These are phyloP conservation scores for Sycophila sp. DNA, from an alignment of 1,140 invertebrate species.

Conservation along the genomic window DNA sequence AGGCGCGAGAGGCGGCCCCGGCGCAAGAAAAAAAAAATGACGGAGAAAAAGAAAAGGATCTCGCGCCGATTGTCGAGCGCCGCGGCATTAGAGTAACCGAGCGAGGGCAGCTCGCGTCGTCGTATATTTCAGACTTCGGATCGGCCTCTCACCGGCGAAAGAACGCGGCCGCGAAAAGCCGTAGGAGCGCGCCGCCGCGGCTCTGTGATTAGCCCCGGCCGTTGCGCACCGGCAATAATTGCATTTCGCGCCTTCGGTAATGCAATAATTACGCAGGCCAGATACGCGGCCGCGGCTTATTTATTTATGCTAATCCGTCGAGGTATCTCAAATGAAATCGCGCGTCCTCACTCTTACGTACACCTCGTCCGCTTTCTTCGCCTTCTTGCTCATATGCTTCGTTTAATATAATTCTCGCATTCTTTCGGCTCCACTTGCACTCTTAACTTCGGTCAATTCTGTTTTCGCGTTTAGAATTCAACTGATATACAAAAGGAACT, in stretches of 20 bases:
- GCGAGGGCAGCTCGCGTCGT: neutral
- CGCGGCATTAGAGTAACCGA: neutral
- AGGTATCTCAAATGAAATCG: slow-evolving; percentile 40
- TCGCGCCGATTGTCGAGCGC: too few relatives aligned
- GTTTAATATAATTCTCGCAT: neutral
- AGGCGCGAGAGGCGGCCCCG: too few relatives aligned
- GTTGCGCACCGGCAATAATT: slow-evolving; percentile 41
- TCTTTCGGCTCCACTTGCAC: too few relatives aligned
- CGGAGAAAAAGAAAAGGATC: too few relatives aligned
- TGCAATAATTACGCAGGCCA: slow-evolving; percentile 46
- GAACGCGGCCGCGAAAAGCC: neutral
- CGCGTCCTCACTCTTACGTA: neutral
- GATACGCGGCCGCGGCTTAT: slow-evolving; percentile 34
- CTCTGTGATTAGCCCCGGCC: slow-evolving; percentile 37
- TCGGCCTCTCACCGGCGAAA: neutral
- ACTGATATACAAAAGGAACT: too few relatives aligned
- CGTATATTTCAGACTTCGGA: neutral
- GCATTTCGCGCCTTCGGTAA: slow-evolving; percentile 46
- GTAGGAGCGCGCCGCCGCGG: neutral
- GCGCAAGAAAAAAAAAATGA: too few relatives aligned
- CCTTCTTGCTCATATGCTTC: neutral
- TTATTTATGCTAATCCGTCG: slow-evolving; percentile 49
- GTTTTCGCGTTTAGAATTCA: too few relatives aligned
- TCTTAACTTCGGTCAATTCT: too few relatives aligned
- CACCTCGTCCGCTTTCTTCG: too few relatives aligned